Conservation (phyloP, 2,113 vertebrate species). For the Grammomys surdaster region DNA sequence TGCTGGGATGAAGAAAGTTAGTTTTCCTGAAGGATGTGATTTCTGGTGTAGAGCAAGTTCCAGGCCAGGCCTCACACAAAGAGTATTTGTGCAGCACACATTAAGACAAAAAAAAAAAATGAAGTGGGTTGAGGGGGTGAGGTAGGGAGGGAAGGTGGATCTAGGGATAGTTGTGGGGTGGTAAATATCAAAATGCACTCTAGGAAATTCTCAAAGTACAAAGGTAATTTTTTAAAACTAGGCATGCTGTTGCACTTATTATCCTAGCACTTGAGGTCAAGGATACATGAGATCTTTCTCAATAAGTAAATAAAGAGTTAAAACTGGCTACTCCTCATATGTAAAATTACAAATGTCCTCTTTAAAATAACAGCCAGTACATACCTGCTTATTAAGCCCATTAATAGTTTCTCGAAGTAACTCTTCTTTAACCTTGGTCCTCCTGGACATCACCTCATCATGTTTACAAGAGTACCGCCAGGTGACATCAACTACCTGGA, state of each 20-base stretch:
- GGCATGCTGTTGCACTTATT: not conserved
- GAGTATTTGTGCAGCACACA: not conserved
- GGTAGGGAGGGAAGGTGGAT: not conserved
- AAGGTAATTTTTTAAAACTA: not conserved
- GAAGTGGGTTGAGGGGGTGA: not conserved
- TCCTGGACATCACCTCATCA: conserved; percentile 92
- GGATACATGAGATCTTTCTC: not conserved
- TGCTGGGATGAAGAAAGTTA: not conserved
- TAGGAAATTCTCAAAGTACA: not conserved
- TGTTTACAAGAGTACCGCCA: conserved; percentile 99
- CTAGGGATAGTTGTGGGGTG: not conserved
- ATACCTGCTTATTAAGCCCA: conserved; percentile 90
- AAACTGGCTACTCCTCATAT: not conserved
- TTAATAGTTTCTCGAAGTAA: conserved; percentile 93
- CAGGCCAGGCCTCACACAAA: not conserved
- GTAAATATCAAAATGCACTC: not conserved
- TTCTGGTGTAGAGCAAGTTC: not conserved
- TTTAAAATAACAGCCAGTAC: conserved; percentile 54
- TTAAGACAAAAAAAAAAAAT: not conserved
- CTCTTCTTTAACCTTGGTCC: conserved; percentile 92
- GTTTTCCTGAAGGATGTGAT: not conserved
- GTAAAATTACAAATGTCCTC: conserved; percentile 36
- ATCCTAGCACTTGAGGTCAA: not conserved
- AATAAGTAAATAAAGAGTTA: not conserved
- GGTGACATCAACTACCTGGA: conserved; percentile 96